A percentile compares a stretch with the other conserved stretches of the same genome.
Evolutionary conservation across 2,888 invertebrate species (phyloP).

Genomic region (Drosophila kuntzei): DNA sequence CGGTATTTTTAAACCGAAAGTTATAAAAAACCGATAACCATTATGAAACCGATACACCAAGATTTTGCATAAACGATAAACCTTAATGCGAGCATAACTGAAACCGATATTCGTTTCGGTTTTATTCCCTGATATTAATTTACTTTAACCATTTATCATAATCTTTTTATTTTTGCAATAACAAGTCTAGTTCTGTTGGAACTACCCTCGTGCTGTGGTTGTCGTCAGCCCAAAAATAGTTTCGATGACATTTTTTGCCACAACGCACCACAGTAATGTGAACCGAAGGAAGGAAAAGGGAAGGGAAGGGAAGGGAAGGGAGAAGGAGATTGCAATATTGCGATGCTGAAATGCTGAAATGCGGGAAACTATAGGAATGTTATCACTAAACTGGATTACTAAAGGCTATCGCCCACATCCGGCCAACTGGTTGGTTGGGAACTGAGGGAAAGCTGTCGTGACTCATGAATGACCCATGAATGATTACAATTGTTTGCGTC

Average conservation of each 20-base stretch:
- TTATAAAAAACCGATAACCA: too few species aligned
- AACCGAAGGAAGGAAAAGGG: neutral
- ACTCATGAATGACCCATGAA: conserved; percentile 50
- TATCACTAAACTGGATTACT: conserved; percentile 37
- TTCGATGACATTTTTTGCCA: conserved; percentile 35
- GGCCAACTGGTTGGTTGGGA: conserved; percentile 6
- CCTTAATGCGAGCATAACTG: too few species aligned
- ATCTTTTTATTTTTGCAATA: neutral
- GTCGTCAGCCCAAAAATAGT: conserved; percentile 38
- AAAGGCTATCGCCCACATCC: conserved; percentile 15
- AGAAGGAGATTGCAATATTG: conserved; percentile 2
- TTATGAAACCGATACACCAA: too few species aligned
- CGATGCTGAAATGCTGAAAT: conserved; percentile 34
- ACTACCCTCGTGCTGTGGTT: conserved; percentile 28
- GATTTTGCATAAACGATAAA: too few species aligned
- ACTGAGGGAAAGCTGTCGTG: conserved; percentile 17
- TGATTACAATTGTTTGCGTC: conserved; percentile 45
- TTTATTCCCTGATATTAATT: too few species aligned
- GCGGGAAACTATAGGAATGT: conserved; percentile 30
- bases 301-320: neutral
- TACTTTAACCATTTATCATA: too few species aligned
- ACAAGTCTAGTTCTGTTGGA: neutral
- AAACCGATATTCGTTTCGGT: too few species aligned
- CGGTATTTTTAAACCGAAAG: too few species aligned
- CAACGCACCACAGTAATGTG: conserved; percentile 9